phyloP scores from a whole-genome alignment of 2,888 invertebrate species.

The Metacarcinus magister region DNA sequence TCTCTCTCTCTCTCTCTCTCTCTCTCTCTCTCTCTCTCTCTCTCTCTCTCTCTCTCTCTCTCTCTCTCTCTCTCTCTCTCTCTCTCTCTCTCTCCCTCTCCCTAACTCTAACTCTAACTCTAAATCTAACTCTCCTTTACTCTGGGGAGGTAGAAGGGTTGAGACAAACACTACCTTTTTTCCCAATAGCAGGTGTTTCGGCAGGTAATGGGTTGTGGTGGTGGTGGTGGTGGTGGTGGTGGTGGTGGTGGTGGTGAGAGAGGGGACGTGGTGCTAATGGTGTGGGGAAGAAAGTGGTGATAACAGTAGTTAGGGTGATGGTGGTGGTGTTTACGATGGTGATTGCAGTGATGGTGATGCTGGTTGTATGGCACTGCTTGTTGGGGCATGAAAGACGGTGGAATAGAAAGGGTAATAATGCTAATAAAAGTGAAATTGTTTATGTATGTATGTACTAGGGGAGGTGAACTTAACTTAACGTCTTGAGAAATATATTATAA shows the following conservation, averaged over 20 bases:
- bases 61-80: not conserved
- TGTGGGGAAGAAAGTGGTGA: not conserved
- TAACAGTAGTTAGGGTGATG: not conserved
- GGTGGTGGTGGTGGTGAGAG: constrained; percentile 39
- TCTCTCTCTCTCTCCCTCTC: not conserved
- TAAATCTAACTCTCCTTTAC: not conserved
- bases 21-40: constrained; percentile 38
- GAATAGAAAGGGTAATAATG: not conserved
- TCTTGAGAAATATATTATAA: not conserved
- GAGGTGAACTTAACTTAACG: not conserved
- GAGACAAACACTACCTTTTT: not conserved
- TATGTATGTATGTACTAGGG: not conserved
- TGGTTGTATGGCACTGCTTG: not conserved
- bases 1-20: constrained; percentile 39
- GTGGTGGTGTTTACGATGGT: not conserved
- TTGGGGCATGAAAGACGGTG: not conserved
- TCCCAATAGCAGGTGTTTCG: not conserved
- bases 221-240: constrained; percentile 28
- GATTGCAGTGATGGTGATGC: not conserved
- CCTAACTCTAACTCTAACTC: not conserved
- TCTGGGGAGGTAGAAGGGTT: not conserved
- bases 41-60: not conserved
- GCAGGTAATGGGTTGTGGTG: constrained; percentile 8
- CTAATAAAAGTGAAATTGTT: not conserved
- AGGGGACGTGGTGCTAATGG: not conserved